phyloP scores from a whole-genome alignment of 1,140 invertebrate species.

The Arion vulgaris region DNA sequence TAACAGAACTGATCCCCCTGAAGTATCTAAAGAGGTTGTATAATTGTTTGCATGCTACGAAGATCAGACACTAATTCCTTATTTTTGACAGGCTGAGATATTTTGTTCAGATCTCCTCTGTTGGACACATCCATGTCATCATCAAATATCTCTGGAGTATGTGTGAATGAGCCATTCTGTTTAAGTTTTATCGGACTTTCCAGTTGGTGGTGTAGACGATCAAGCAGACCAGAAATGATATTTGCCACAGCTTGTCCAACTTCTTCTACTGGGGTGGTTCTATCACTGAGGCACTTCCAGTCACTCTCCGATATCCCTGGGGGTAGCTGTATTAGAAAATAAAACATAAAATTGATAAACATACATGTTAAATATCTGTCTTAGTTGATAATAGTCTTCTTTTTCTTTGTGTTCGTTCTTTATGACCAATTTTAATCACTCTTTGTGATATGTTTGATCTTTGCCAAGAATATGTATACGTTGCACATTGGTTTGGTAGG shows the following conservation, averaged over 20 bases:
- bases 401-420: too few relatives aligned
- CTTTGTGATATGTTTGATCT: too few relatives aligned
- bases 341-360: too few relatives aligned
- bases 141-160: constrained; percentile 7
- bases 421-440: too few relatives aligned
- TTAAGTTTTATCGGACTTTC: background rate
- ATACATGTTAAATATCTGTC: background rate
- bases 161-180: background rate
- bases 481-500: too few relatives aligned
- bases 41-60: background rate
- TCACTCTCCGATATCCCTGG: constrained; percentile 62
- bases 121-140: background rate
- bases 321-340: constrained; percentile 53
- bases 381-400: too few relatives aligned
- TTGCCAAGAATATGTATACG: too few relatives aligned
- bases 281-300: constrained; percentile 61
- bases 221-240: constrained; percentile 52
- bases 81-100: background rate
- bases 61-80: background rate
- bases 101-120: background rate
- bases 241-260: constrained; percentile 63
- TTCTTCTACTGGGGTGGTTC: constrained; percentile 52
- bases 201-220: background rate
- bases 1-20: too few relatives aligned
- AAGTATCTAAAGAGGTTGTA: background rate